Conservation (phyloP, 2,888 invertebrate species). For the Notodonta dromedarius region DNA sequence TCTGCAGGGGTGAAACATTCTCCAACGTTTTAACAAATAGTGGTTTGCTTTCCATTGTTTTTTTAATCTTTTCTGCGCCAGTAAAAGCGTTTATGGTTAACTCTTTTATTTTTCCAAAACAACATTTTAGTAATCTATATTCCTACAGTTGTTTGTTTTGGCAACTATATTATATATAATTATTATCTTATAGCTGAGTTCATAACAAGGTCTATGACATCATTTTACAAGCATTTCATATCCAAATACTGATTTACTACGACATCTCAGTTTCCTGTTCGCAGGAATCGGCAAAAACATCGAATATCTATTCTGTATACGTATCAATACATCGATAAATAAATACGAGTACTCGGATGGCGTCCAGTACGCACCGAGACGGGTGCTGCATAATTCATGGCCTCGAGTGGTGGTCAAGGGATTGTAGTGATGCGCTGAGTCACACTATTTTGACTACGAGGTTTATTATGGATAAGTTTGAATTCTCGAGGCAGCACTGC, state of each 20-base stretch:
- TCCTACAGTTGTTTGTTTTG: too few species aligned
- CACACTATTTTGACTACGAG: neutral
- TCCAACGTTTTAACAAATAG: too few species aligned
- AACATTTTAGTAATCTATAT: too few species aligned
- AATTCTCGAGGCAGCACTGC: too few species aligned
- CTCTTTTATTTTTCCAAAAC: too few species aligned
- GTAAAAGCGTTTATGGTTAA: too few species aligned
- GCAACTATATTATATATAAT: too few species aligned
- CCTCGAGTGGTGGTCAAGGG: slow-evolving; percentile 12
- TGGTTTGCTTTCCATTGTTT: too few species aligned
- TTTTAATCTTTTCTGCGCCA: too few species aligned
- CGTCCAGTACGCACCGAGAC: slow-evolving; percentile 29
- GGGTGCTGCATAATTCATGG: slow-evolving; percentile 44
- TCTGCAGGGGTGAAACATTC: too few species aligned
- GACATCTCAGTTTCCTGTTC: slow-evolving; percentile 36
- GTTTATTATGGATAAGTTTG: too few species aligned
- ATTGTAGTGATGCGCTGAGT: slow-evolving; percentile 3
- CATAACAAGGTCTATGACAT: neutral
- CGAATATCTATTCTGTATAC: slow-evolving; percentile 45
- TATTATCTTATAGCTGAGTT: too few species aligned
- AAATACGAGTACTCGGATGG: slow-evolving; percentile 40
- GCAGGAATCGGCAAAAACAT: slow-evolving; percentile 38
- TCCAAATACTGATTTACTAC: slow-evolving; percentile 7
- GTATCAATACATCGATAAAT: slow-evolving; percentile 43
- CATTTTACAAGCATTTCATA: neutral